Percentiles rank a stretch among this genome's conserved stretches.
These are phyloP conservation scores for Neotoxoptera formosana DNA, from an alignment of 1,140 invertebrate genomes.

Conservation along the genomic window DNA sequence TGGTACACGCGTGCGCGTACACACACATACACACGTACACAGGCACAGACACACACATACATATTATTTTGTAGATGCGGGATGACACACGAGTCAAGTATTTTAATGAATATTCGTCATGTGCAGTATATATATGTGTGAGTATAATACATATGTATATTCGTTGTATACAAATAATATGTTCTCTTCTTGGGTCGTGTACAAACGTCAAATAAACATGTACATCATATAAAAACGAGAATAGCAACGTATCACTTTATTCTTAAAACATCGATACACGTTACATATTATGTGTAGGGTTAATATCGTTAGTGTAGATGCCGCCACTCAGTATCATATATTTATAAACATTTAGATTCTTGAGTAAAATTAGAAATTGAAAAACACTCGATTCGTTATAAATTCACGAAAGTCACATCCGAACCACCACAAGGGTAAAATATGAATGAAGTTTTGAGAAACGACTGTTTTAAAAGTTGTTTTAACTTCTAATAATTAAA, in stretches of 20 bases:
- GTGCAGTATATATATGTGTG: constrained; percentile 5
- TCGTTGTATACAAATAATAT: not conserved
- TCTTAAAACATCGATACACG: not conserved
- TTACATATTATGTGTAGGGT: not conserved
- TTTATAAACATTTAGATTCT: not conserved
- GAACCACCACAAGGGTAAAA: not conserved
- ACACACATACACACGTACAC: not conserved
- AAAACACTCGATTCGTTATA: no score
- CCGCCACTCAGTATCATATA: not conserved
- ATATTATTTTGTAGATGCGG: not conserved
- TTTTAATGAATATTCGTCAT: constrained; percentile 33
- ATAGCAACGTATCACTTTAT: not conserved
- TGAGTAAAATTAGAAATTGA: no score
- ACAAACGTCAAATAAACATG: not conserved
- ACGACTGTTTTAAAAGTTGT: not conserved
- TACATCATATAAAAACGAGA: not conserved
- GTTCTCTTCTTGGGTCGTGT: not conserved
- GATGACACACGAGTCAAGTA: constrained; percentile 36
- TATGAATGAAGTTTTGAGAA: not conserved
- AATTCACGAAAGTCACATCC: not conserved
- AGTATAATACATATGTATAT: not conserved
- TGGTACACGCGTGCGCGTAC: not conserved
- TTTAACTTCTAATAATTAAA: not conserved
- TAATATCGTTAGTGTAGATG: not conserved
- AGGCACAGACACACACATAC: not conserved